phyloP scores from a whole-genome alignment of 1,140 invertebrate genomes.

The Ctenoplectra terminalis region DNA sequence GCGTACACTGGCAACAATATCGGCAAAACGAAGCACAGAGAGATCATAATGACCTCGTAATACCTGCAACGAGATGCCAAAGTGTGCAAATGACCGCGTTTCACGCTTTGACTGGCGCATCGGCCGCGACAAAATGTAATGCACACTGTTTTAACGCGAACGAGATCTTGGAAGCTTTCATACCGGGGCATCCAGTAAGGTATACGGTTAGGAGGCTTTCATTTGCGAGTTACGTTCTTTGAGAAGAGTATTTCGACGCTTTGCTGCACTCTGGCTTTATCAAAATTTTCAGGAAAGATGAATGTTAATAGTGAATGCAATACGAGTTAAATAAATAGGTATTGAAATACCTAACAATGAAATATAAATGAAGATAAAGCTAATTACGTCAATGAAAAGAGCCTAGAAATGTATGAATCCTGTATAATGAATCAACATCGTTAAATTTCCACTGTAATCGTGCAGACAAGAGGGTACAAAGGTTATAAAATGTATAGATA shows the following conservation, averaged over 20 bases:
- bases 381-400: no score
- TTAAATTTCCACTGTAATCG: not conserved
- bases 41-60: constrained; percentile 87
- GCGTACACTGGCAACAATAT: constrained; percentile 88
- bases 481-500: no score
- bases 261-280: not conserved
- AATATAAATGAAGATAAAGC: no score
- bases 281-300: not conserved
- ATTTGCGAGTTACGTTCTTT: not conserved
- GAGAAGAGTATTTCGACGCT: not conserved
- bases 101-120: not conserved
- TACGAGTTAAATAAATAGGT: no score
- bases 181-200: not conserved
- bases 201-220: not conserved
- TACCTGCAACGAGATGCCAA: constrained; percentile 82
- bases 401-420: not conserved
- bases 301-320: no score
- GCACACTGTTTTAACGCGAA: not conserved
- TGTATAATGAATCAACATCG: not conserved
- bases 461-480: not conserved
- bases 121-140: not conserved
- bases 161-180: not conserved
- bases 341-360: no score
- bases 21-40: constrained; percentile 90
- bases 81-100: not conserved